A percentile compares a stretch with the other conserved stretches of the same genome.
Conservation (phyloP, 2,113 vertebrate species). For the Tringa solitaria region DNA sequence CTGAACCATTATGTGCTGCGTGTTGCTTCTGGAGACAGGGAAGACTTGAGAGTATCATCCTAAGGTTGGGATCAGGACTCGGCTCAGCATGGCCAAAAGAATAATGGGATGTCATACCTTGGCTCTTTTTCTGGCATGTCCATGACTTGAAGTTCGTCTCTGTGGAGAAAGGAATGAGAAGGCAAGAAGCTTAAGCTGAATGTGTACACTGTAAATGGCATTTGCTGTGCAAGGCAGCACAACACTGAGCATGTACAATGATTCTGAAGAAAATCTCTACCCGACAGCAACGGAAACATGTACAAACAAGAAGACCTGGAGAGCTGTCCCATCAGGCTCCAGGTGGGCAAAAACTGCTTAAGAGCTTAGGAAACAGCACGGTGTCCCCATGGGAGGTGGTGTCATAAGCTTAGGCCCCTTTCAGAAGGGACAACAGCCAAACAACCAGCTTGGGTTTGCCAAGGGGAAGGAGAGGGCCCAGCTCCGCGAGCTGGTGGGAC, state of each 20-base stretch:
- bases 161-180: constrained; percentile 66
- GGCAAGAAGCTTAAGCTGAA: neutral
- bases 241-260: accelerated
- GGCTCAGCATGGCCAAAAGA: neutral
- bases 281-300: neutral
- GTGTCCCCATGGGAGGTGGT: neutral
- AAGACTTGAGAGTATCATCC: neutral
- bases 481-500: neutral
- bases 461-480: neutral
- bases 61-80: accelerated
- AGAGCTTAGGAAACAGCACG: accelerated
- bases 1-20: neutral
- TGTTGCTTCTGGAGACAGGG: neutral
- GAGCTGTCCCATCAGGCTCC: neutral
- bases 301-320: neutral
- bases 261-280: neutral
- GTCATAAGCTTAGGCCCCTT: too few relatives aligned
- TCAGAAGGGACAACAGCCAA: neutral
- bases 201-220: too few relatives aligned
- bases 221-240: neutral
- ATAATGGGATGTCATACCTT: constrained; percentile 77
- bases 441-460: neutral
- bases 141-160: constrained; percentile 89
- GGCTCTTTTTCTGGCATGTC: constrained; percentile 93
- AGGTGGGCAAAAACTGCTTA: neutral